Base-by-base conservation (phyloP, 2,113 vertebrate genomes). In the Vombatus ursinus region DNA sequence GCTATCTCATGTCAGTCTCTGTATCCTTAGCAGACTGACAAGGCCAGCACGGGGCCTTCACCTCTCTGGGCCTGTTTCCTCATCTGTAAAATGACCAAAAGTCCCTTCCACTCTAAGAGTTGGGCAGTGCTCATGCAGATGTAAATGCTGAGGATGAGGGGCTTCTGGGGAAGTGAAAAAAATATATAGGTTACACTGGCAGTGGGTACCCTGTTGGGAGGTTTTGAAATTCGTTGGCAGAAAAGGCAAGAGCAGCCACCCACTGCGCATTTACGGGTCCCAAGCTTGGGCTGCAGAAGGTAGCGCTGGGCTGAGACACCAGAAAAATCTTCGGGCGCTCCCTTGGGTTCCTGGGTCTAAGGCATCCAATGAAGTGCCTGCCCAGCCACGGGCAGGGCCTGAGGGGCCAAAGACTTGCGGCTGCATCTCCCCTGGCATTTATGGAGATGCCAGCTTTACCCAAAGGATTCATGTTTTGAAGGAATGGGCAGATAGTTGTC, bases 41-140 rank as follows among this genome's bases (percentile, higher is more conserved):
- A 61, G 26, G 54, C 8, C 26, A 26, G 54, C 26, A 28, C 24
- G 28, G 57, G 57, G 28, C 28, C 57, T 31, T 31, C 52, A 53
- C 23, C 52, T 53, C 52, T 53, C 23, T 23, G 57, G 57, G 31
- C 31, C 11, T 4, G 31, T 37, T 37, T 31, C 57, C 11, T 37
- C 31, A 31, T 37, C 57, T 61, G 16, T 31, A 31, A 31, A 61
- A 31, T 12, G 28, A 31, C 57, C 28, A 61, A 61, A 31, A 3
- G 28, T 31, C 94, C 47, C 50, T 94, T 93, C 6, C 50, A 68
- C 61, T 94, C 92, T 94, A 96, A 96, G 90, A 97, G 61, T 94
- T 95, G 0, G 52, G 28, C 47, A 95, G 25, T 77, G 53, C 94
- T 52, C 89, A 49, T 19, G 31, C 54, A 52, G 95, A 77, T n/a